Percentiles rank a stretch among this genome's conserved stretches.
Evolutionary conservation across 2,113 vertebrate genomes (phyloP).

Genomic region (Formicarius rufipectus): DNA sequence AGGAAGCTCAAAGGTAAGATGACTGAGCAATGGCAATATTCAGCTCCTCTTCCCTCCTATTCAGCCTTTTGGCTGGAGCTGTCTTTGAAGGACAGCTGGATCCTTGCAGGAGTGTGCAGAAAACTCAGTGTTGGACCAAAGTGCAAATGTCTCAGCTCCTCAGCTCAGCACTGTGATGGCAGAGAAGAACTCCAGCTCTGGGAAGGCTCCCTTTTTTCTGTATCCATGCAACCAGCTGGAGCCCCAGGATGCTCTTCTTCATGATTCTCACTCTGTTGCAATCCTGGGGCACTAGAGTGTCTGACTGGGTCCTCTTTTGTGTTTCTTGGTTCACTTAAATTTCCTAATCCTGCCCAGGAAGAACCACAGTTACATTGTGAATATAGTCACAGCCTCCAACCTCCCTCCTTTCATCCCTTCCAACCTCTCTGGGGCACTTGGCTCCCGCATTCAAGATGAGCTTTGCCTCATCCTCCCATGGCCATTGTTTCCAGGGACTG

Average conservation of each 20-base stretch:
- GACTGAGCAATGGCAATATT: not conserved
- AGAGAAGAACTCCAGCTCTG: not conserved
- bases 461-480: not conserved
- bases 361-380: not conserved
- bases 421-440: not conserved
- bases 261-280: not conserved
- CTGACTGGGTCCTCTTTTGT: not conserved
- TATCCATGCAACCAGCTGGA: not conserved
- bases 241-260: not conserved
- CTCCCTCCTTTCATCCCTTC: not conserved
- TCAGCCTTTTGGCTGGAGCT: not conserved
- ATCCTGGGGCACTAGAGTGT: not conserved
- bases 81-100: not conserved
- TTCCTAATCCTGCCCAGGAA: not conserved
- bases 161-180: not conserved
- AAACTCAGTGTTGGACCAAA: not conserved
- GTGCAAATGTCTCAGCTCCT: not conserved
- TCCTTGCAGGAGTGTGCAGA: not conserved
- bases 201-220: not conserved
- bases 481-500: not conserved
- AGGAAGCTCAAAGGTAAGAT: not conserved
- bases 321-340: not conserved
- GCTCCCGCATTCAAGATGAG: not conserved
- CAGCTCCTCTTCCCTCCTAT: not conserved
- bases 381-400: not conserved